These are phyloP conservation scores for Rosalia funebris DNA, from an alignment of 2,888 invertebrate species.

Conservation along the genomic window DNA sequence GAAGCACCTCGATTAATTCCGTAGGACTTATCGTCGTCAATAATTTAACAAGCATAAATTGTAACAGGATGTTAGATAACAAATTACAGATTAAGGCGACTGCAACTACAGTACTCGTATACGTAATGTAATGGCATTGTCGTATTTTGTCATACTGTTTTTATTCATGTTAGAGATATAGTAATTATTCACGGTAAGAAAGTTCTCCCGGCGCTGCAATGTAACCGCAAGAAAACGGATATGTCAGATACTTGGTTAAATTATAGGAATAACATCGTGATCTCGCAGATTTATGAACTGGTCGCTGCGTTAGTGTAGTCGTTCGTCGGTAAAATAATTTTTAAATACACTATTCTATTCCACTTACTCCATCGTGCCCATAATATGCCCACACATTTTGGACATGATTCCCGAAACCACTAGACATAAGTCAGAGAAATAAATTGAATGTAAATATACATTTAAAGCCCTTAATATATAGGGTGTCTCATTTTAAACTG, in stretches of 20 bases:
- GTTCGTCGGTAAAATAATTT: too few species aligned
- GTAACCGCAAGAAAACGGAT: not conserved
- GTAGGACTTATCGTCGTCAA: not conserved
- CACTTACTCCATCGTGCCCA: too few species aligned
- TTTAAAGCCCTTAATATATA: too few species aligned
- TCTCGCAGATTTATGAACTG: too few species aligned
- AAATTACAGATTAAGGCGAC: not conserved
- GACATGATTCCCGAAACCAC: too few species aligned
- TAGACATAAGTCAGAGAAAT: too few species aligned
- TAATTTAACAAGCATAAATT: not conserved
- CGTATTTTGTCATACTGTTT: not conserved
- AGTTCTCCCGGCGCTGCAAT: not conserved
- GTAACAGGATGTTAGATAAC: slow-evolving; percentile 2
- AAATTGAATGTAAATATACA: too few species aligned
- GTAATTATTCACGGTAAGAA: not conserved
- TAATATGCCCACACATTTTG: too few species aligned
- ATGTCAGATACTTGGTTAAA: not conserved
- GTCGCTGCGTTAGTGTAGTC: too few species aligned
- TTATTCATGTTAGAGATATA: not conserved
- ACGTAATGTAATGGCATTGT: not conserved
- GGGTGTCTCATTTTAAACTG: too few species aligned
- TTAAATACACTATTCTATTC: too few species aligned
- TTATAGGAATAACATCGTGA: too few species aligned
- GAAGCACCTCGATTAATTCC: not conserved
- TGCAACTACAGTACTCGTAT: not conserved